Evolutionary conservation across 2,888 invertebrate species (phyloP).

Genomic region (Camptogramma bilineatum): DNA sequence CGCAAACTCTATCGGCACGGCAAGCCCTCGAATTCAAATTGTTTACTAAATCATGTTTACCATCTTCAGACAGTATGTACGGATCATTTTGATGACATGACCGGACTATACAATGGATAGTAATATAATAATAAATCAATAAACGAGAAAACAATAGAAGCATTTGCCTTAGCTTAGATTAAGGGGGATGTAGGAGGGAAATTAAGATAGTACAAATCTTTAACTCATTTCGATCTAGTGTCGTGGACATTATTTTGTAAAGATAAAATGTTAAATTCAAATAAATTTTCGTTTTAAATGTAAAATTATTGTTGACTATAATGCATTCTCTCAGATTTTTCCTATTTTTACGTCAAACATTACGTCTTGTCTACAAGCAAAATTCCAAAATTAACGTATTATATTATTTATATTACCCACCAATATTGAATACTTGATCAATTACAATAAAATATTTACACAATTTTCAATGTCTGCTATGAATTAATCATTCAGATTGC

Average conservation of each 20-base stretch:
- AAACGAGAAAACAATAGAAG: too few species aligned
- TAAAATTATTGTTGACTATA: too few species aligned
- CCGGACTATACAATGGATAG: neutral
- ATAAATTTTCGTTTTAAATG: too few species aligned
- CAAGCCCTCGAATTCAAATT: slow-evolving; percentile 7
- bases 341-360: too few species aligned
- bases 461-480: neutral
- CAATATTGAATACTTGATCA: neutral
- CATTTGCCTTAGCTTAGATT: neutral
- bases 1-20: slow-evolving; percentile 22
- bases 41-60: slow-evolving; percentile 1
- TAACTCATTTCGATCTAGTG: too few species aligned
- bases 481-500: neutral
- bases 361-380: too few species aligned
- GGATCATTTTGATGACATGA: neutral
- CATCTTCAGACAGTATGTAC: neutral
- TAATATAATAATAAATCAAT: neutral
- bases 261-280: too few species aligned
- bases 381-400: too few species aligned
- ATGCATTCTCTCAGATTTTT: too few species aligned
- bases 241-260: too few species aligned
- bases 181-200: neutral
- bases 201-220: neutral
- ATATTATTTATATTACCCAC: too few species aligned
- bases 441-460: neutral